Conservation (phyloP, 2,797 vertebrate species). For the Schizothorax lantsangensis region DNA sequence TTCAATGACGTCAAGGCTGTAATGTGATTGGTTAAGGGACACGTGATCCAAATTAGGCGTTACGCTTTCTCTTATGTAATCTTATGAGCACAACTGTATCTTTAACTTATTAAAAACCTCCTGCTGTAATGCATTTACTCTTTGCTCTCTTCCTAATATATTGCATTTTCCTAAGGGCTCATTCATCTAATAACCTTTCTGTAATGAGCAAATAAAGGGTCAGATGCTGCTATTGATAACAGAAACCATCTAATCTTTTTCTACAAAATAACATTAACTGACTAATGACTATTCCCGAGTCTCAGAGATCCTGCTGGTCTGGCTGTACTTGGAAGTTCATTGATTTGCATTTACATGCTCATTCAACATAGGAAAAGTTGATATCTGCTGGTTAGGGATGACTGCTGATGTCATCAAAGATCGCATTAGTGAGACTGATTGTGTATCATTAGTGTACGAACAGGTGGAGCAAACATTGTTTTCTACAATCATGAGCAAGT, state of each 20-base stretch:
- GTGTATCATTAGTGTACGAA: slow-evolving; percentile 16
- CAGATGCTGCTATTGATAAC: slow-evolving; percentile 5
- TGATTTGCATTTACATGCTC: slow-evolving; percentile 33
- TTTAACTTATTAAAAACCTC: slow-evolving; percentile 14
- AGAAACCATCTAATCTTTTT: slow-evolving; percentile 9
- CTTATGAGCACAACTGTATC: neutral
- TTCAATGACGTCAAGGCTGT: no score
- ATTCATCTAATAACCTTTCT: slow-evolving; percentile 39
- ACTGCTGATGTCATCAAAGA: neutral
- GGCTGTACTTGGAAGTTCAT: slow-evolving; percentile 21
- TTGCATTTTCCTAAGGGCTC: neutral
- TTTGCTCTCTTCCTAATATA: slow-evolving; percentile 32
- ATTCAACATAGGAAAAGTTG: neutral
- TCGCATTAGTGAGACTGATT: slow-evolving; percentile 5
- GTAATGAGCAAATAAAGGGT: slow-evolving; percentile 21
- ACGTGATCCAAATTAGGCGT: no score
- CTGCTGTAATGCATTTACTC: slow-evolving; percentile 17
- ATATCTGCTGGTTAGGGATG: neutral
- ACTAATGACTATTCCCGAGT: slow-evolving; percentile 20
- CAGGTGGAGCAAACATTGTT: slow-evolving; percentile 25
- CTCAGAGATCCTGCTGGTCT: slow-evolving; percentile 13
- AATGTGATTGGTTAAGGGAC: no score
- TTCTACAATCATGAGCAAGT: neutral
- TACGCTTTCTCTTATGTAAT: neutral
- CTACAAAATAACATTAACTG: neutral